Base-by-base conservation (phyloP, 2,888 invertebrate genomes). In the Escarpia spicata region DNA sequence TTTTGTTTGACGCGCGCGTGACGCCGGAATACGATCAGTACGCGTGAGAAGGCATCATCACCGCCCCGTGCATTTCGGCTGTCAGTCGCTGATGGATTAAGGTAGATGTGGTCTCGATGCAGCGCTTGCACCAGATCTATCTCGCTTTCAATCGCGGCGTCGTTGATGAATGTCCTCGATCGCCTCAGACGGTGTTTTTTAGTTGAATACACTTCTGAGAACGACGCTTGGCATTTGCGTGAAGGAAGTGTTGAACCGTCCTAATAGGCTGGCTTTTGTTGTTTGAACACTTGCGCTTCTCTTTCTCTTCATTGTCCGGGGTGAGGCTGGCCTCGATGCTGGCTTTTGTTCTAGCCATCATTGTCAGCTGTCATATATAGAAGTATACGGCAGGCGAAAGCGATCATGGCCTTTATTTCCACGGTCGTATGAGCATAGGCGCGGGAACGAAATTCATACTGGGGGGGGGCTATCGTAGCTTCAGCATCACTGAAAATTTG, bases 51-150 rank as follows among this genome's bases (percentile, higher is more conserved):
- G n/a, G 19, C 75, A 75, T 15, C 75, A 26, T 4, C 75, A 26
- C 75, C 75, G 75, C n/a, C 9, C 52, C 75, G 2, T 75, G 75
- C 75, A 75, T 2, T 75, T 15, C 26, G 19, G 26, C 75, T 75
- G 75, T 75, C 75, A 75, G 75, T 4, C 75, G 75, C 75, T 75
- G 75, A 75, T 75, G 75, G 75, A 75, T 75, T 75, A 75, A 75
- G 75, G 75, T 75, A 26, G 75, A 26, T 26, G 6, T 26, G 75
- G 19, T 75, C 4, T 6, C 75, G 75, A 26, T 15, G n/a, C 75
- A 26, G 75, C 75, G 75, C 75, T 26, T 26, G 26, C 19, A n/a
- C n/a, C 26, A n/a, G n/a, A 75, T 75, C 75, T 75, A 75, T 75
- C 75, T 75, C 26, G 75, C 19, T 75, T n/a, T 75, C 75, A 75